Base-by-base conservation (phyloP, 2,113 vertebrate genomes). In the Lanius collurio region DNA sequence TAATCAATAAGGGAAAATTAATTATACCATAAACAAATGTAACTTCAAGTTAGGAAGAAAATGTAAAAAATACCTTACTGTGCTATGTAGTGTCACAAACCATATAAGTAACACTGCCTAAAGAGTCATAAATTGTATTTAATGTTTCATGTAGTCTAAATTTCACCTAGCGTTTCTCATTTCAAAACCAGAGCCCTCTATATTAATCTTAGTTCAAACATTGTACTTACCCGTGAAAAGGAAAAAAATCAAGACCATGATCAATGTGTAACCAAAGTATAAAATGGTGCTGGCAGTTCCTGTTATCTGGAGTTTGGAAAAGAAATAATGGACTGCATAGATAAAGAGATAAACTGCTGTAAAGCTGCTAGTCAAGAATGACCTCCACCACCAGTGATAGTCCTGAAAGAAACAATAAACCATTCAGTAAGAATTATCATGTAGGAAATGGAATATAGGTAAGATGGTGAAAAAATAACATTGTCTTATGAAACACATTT, bases 351-450 rank as follows among this genome's bases (percentile, higher is more conserved):
- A 99, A 75, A 98, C 97, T 8, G 99, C 98, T 21, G 98, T 99
- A 96, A 99, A 99, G 94, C 98, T 98, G 57, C 99, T 99, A 13
- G 98, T 99, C 89, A 99, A 95, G 98, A 99, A 99, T 0, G 98
- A 98, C 83, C 99, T 97, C 99, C 98, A 99, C 98, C 98, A 99
- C 98, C 99, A 99, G 77, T 98, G 98, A 95, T 99, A 99, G 97
- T 99, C 98, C 99, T 99, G 96, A 52, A 97, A 91, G 17, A 77
- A 93, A 83, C 23, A 83, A 77, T 5, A 80, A 81, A 33, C 23
- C 28, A 55, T 23, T 85, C 42, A 77, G 9, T 41, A 65, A 46
- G 26, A 83, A 35, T 44, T 14, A 57, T 14, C 37, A 35, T 1
- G 0, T 2, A 73, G 52, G 28, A 76, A 65, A 49, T 6, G 30